A percentile compares a stretch with the other conserved stretches of the same genome.
phyloP scores from a whole-genome alignment of 2,113 vertebrate genomes.

The Cynopterus brachyotis region DNA sequence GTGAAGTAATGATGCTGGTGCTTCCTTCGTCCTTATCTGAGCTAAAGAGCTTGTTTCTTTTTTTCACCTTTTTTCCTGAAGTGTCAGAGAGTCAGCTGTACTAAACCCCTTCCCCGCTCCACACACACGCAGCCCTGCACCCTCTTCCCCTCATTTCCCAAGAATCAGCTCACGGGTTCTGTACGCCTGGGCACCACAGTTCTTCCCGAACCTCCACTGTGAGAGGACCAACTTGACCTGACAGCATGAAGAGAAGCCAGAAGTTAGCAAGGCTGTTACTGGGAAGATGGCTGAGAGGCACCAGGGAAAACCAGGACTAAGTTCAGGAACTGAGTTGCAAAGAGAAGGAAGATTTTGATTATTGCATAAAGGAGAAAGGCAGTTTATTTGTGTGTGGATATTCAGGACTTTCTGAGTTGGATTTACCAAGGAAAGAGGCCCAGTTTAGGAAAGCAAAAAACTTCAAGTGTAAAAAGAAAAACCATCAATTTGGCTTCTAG shows the following conservation, averaged over 20 bases:
- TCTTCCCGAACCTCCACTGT: not conserved
- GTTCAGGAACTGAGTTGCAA: not conserved
- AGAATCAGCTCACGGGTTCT: not conserved
- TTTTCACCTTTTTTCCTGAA: not conserved
- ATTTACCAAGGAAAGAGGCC: not conserved
- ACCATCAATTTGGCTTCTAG: not conserved
- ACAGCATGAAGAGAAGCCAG: not conserved
- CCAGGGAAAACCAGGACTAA: not conserved
- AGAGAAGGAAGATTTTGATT: not conserved
- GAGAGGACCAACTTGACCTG: not conserved
- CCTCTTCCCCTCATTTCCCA: not conserved
- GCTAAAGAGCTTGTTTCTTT: not conserved
- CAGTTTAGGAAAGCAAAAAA: not conserved
- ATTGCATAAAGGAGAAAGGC: not conserved
- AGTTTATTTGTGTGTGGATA: not conserved
- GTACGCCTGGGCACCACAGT: not conserved
- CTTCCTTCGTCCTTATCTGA: not conserved
- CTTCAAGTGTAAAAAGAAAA: not conserved
- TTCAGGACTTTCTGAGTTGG: not conserved
- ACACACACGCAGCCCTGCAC: not conserved
- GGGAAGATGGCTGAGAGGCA: not conserved
- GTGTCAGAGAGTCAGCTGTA: not conserved
- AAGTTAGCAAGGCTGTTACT: not conserved
- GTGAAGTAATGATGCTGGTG: not conserved
- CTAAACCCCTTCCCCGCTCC: not conserved